A percentile compares a stretch with the other conserved stretches of the same genome.
phyloP scores from a whole-genome alignment of 2,113 vertebrate species.

The Ameiurus melas region DNA sequence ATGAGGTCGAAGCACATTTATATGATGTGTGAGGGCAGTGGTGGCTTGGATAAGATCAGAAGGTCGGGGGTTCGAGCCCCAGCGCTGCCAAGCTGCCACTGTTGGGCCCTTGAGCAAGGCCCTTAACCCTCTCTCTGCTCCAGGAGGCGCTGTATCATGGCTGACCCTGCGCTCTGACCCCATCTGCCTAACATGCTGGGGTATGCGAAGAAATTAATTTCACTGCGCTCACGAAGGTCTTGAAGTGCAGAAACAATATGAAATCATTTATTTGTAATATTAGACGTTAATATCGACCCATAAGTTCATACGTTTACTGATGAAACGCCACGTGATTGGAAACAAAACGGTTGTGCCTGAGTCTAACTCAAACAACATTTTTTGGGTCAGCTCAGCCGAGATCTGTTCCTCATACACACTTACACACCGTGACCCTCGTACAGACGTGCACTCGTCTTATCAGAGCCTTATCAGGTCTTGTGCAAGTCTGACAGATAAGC shows the following conservation, averaged over 20 bases:
- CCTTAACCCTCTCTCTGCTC: no score
- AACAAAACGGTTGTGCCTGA: not conserved
- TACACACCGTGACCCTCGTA: not conserved
- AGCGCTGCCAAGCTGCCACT: no score
- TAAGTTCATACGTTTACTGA: not conserved
- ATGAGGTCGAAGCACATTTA: not conserved
- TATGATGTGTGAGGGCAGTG: not conserved
- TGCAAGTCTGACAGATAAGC: constrained; percentile 42
- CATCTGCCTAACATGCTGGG: no score
- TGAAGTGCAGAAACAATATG: no score
- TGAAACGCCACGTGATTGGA: not conserved
- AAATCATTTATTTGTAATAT: not conserved
- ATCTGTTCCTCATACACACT: not conserved
- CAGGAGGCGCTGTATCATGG: no score
- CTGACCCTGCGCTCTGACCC: no score
- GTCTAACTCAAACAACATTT: not conserved
- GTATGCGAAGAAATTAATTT: no score
- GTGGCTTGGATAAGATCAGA: no score
- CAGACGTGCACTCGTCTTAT: not conserved
- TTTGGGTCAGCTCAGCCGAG: not conserved
- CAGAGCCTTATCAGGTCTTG: constrained; percentile 30
- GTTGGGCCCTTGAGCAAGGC: no score
- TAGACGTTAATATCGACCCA: not conserved
- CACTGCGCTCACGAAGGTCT: no score
- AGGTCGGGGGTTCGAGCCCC: no score